Percentiles rank a stretch among this genome's conserved stretches.
Conservation (phyloP, 2,113 vertebrate species). For the Austrofundulus limnaeus region DNA sequence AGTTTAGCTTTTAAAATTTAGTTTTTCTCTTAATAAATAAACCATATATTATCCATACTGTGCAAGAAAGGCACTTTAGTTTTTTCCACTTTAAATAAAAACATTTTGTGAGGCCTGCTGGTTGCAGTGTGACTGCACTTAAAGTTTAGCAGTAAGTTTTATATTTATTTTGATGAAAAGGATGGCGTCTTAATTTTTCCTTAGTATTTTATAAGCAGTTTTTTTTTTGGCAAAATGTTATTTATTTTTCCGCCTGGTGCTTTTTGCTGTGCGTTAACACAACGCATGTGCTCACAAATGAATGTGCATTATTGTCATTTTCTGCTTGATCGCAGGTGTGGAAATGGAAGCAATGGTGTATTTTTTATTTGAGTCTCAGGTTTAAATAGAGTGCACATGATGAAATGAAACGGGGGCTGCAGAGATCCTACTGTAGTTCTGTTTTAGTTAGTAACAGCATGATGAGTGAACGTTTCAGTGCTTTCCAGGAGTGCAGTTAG, state of each 20-base stretch:
- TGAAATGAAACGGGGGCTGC: conserved; percentile 1
- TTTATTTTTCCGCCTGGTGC: conserved; percentile 1
- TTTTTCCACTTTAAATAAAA: too few species aligned
- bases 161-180: conserved; percentile 6
- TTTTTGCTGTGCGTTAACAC: too few species aligned
- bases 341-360: conserved; percentile 10
- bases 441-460: conserved; percentile 1
- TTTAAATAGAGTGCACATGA: conserved; percentile 14
- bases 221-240: conserved; percentile 18
- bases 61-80: too few species aligned
- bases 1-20: conserved; percentile 22
- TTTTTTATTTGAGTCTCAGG: conserved; percentile 41
- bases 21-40: neutral
- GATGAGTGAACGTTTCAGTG: neutral
- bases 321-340: too few species aligned
- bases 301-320: conserved; percentile 8
- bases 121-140: conserved; percentile 19
- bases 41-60: too few species aligned
- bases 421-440: neutral
- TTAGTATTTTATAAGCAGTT: conserved; percentile 2
- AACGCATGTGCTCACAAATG: neutral
- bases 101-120: neutral
- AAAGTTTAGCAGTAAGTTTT: neutral
- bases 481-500: conserved; percentile 19
- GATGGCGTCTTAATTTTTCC: neutral